Evolutionary conservation across 2,888 invertebrate genomes (phyloP), one percentile per base, ranked within the genome.

Genomic region (Atrina japonica): DNA sequence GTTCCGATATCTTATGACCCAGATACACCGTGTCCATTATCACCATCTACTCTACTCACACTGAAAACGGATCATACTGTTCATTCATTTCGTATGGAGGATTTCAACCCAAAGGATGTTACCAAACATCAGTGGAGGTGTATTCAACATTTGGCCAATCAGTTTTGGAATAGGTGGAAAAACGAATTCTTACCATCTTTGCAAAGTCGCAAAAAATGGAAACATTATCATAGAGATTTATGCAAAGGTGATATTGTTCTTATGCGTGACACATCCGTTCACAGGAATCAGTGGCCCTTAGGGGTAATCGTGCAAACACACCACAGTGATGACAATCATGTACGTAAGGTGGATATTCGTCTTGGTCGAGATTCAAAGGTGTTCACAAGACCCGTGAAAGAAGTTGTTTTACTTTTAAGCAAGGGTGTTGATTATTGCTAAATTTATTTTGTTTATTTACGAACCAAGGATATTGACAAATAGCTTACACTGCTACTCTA

Each of bases 131-230:
- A 68, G 27, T 68, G 68, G 68, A 72, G 52, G 29, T n/a, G 64
- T 6, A 68, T 68, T 2, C 63, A 72, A 47, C 9, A 47, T 40
- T 30, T 72, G n/a, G 45, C 68, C 7, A 68, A 68, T 16, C 7
- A 7, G 9, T 72, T 72, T 47, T 72, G 67, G 72, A 63, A 58
- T 11, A 18, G 65, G 11, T 72, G 72, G 72, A n/a, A 35, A 23
- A 18, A 2, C 1, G 61, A 72, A 30, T 72, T 47, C 29, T 25
- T 72, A 9, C 25, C 30, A 25, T 47, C 58, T 16, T 41, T 72
- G 5, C 67, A 72, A 43, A 25, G 7, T 5, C 18, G 67, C 27
- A 16, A 41, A 5, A 68, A 56, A 43, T 72, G 72, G 72, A 27
- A 55, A 25, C 16, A 25, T 1, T 40, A 72, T 3, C 16, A 30